Base-by-base conservation (phyloP, 2,113 vertebrate species). In the Callithrix jacchus region DNA sequence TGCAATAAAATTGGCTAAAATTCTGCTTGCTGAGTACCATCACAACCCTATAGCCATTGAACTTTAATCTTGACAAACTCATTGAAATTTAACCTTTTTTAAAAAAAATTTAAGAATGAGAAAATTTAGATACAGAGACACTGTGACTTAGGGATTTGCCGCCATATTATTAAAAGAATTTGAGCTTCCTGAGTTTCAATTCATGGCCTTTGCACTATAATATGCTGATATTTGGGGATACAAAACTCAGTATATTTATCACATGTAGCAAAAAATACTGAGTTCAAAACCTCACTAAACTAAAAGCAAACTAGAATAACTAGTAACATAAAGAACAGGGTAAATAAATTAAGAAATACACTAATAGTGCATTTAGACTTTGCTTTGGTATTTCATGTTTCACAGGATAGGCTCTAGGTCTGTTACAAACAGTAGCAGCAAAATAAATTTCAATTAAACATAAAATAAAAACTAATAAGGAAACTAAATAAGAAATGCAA, bases 381-480 rank as follows among this genome's bases (percentile, higher is more conserved):
- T 77, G 10, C 32, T 91, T 70, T 82, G 20, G 10, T 8, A 70
- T 85, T 89, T 82, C 6, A 71, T 74, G 8, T 61, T 84, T 94
- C 66, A 81, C 30, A 49, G 27, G 30, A 40, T 86, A 85, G 54
- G 47, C 37, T 79, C 23, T 77, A 77, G 49, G 0, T n/a, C 25
- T 66, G 16, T 79, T 79, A 7, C 8, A 66, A 91, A 35, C 0
- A 47, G 16, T 64, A 37, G 17, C 27, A 64, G 12, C 10, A 61
- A 92, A 87, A 47, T 85, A 89, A 47, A 87, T 92, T 61, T 94
- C 20, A 56, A 73, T 87, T 89, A 89, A 89, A 73, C 56, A 80
- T 81, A 76, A 91, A 93, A 45, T 77, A 58, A 93, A 96, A 40
- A 25, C 35, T 95, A 92, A 89, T 47, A 35, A 77, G 71, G 30